These are phyloP conservation scores for Ptilodon capucinus DNA, from an alignment of 2,888 invertebrate genomes.

Conservation along the genomic window DNA sequence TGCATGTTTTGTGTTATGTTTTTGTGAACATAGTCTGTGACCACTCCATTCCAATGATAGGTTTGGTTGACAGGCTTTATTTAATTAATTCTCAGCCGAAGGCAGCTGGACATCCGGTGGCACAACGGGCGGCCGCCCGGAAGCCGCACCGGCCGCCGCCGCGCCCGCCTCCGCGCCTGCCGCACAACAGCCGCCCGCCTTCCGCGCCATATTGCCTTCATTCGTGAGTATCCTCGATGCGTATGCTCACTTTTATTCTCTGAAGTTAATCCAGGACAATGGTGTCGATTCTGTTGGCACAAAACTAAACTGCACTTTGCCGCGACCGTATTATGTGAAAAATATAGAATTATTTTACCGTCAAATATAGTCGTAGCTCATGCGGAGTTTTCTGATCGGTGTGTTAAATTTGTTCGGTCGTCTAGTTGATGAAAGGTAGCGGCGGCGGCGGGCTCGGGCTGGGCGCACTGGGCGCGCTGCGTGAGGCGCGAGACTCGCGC, in stretches of 20 bases:
- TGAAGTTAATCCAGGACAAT: too few relatives aligned
- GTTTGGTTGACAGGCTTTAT: neutral
- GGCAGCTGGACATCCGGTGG: conserved; percentile 95
- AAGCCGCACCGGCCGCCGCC: conserved; percentile 80
- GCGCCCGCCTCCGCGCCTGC: conserved; percentile 76
- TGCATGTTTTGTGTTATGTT: too few relatives aligned
- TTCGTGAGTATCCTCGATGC: conserved; percentile 83
- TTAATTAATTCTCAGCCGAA: conserved; percentile 83
- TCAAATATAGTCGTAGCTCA: neutral
- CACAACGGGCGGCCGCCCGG: conserved; percentile 82
- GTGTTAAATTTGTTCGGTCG: neutral
- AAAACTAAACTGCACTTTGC: too few relatives aligned
- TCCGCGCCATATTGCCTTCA: conserved; percentile 89
- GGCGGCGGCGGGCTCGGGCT: conserved; percentile 73
- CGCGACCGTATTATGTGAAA: too few relatives aligned
- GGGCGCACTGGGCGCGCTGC: too few relatives aligned
- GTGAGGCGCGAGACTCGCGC: conserved; percentile 37
- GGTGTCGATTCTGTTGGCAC: too few relatives aligned
- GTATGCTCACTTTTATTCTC: neutral
- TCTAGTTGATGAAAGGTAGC: conserved; percentile 78
- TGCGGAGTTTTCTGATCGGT: neutral
- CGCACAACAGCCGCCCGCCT: conserved; percentile 85
- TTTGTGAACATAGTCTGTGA: too few relatives aligned
- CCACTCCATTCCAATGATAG: conserved; percentile 6
- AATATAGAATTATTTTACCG: neutral